phyloP scores from a whole-genome alignment of 1,140 invertebrate species.

The Colletes latitarsis region DNA sequence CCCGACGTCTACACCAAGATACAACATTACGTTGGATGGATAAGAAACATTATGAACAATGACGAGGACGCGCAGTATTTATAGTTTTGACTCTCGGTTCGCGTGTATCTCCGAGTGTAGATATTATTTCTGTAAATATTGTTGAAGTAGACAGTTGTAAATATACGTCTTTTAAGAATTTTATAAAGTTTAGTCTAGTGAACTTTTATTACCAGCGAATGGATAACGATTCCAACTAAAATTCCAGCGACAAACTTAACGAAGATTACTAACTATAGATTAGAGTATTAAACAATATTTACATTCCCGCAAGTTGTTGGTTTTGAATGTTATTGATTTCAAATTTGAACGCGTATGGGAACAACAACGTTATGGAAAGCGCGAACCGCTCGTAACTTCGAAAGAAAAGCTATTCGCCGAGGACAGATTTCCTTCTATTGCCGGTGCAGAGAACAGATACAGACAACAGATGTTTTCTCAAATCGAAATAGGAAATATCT shows the following conservation, averaged over 20 bases:
- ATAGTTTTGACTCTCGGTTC: background rate
- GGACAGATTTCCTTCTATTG: background rate
- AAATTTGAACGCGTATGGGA: background rate
- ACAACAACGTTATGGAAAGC: background rate
- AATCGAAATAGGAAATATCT: slow-evolving; percentile 29
- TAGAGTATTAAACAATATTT: no score
- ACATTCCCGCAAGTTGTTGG: no score
- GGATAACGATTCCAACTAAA: background rate
- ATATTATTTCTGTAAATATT: slow-evolving; percentile 34
- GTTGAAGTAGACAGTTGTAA: slow-evolving; percentile 13
- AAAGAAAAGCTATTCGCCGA: slow-evolving; percentile 41
- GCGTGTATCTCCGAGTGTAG: slow-evolving; percentile 15
- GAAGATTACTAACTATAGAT: no score
- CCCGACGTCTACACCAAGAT: slow-evolving; percentile 94
- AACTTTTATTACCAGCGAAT: background rate
- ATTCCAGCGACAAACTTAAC: no score
- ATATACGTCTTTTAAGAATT: slow-evolving; percentile 2
- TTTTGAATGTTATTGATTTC: background rate
- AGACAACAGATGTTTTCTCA: background rate
- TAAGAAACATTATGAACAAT: slow-evolving; percentile 80
- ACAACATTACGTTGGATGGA: slow-evolving; percentile 93
- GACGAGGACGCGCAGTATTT: slow-evolving; percentile 58
- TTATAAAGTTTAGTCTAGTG: background rate
- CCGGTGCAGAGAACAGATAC: background rate
- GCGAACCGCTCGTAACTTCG: slow-evolving; percentile 1